Conservation (phyloP, 2,113 vertebrate species). For the Anolis carolinensis region DNA sequence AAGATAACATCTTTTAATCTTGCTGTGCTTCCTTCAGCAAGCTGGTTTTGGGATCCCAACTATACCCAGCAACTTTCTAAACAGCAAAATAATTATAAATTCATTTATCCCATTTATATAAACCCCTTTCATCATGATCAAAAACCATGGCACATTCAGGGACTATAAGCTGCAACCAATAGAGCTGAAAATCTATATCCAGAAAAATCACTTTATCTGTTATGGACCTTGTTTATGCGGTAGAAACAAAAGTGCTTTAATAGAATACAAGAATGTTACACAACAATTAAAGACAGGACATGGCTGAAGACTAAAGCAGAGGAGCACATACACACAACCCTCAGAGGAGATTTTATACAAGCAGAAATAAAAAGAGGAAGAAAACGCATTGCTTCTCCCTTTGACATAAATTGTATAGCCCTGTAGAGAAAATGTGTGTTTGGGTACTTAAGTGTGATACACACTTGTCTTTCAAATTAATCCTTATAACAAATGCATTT, state of each 20-base stretch:
- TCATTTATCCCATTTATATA: slow-evolving; percentile 35
- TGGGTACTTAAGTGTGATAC: neutral
- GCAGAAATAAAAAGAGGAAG: neutral
- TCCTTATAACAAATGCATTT: neutral
- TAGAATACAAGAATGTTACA: slow-evolving; percentile 15
- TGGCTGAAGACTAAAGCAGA: accelerated
- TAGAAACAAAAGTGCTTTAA: slow-evolving; percentile 30
- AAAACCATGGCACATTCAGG: slow-evolving; percentile 29
- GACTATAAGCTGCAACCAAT: slow-evolving; percentile 28
- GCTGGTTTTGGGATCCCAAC: neutral
- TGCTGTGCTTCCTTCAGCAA: slow-evolving; percentile 21
- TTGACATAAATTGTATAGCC: neutral
- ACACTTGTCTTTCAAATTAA: neutral
- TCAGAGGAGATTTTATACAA: neutral
- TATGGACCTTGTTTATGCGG: slow-evolving; percentile 15
- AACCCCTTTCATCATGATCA: slow-evolving; percentile 8
- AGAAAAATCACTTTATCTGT: neutral
- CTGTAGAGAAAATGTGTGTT: neutral
- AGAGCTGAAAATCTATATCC: slow-evolving; percentile 15
- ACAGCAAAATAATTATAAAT: slow-evolving; percentile 47
- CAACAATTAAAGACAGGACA: slow-evolving; percentile 8
- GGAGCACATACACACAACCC: neutral
- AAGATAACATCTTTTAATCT: slow-evolving; percentile 47
- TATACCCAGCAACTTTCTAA: slow-evolving; percentile 28
- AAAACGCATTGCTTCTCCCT: neutral